Evolutionary conservation across 35 echinoderm and acorn worm species (phyloP), one percentile per base, ranked within the genome.

Genomic region (Eucidaris tribuloides): DNA sequence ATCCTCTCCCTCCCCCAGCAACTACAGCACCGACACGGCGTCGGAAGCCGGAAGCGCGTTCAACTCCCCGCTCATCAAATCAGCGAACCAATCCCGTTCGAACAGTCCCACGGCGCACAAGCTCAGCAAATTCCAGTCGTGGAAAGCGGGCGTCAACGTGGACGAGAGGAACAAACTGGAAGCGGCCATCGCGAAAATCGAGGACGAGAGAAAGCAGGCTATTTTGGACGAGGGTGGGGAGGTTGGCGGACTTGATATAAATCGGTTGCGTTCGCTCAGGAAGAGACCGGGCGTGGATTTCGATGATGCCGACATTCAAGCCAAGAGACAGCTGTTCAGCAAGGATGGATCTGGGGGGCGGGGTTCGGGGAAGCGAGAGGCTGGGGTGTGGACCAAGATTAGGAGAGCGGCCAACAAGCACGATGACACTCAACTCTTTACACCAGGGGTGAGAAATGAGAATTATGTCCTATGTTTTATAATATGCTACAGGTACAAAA

Each of bases 11-110:
- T 81, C 90, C 29, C 87, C 94, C n/a, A 92, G 94, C 50, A 82
- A 82, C 50, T 84, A 83, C 46, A 97, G 94, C 79, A 97, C 94
- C 2, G 94, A 97, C 61, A 93, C 94, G 0, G 94, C 94, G 9
- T 97, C 94, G 1, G 94, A 97, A 41, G 65, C 74, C 5, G 94
- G 94, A 3, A 97, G 94, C 79, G 94, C 94, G 24, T 97, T 97
- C 44, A 97, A 97, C 84, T 97, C 94, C 7, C 94, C 94, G 22
- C 68, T 74, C 3, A 81, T 92, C 24, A 80, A 91, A 29, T 97
- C 94, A 4, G 71, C 76, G 6, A 83, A 74, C 32, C 85, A 81
- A 45, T 92, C 90, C 7, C 46, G 89, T 48, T 82, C 89, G 11
- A 76, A 71, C 20, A 92, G 94, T 79, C 94, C 94, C 13, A 92